Percentiles rank a stretch among this genome's conserved stretches.
Evolutionary conservation across 35 echinoderm and acorn worm species (phyloP).

Genomic region (Ophioderma brevispina): DNA sequence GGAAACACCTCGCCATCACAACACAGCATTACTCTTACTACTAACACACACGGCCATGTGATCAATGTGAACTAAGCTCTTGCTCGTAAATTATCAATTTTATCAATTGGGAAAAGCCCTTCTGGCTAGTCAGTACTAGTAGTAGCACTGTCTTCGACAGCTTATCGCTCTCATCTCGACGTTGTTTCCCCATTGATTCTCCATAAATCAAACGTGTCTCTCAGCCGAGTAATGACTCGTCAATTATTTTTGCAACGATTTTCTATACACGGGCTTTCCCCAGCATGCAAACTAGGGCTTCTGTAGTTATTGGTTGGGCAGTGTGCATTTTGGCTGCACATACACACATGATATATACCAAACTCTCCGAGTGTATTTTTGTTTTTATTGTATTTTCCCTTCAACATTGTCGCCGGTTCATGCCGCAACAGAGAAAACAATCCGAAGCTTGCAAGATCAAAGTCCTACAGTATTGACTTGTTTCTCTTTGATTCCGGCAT

Average conservation of each 20-base stretch:
- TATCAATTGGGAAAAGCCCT: slow-evolving; percentile 4
- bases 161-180: neutral
- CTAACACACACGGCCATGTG: neutral
- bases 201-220: slow-evolving; percentile 29
- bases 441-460: too few species aligned
- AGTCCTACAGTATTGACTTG: neutral
- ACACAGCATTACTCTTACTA: neutral
- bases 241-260: slow-evolving; percentile 58
- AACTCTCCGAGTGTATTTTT: neutral
- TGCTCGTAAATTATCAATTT: neutral
- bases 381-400: too few species aligned
- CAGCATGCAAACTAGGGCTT: too few species aligned
- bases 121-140: neutral
- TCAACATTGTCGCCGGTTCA: too few species aligned
- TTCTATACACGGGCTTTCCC: neutral
- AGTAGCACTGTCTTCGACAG: neutral
- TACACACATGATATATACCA: neutral
- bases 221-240: slow-evolving; percentile 24
- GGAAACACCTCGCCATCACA: neutral
- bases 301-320: too few species aligned
- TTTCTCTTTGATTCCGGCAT: neutral
- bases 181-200: slow-evolving; percentile 26
- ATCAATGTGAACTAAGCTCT: neutral
- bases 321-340: too few species aligned
- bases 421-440: too few species aligned